phyloP scores from a whole-genome alignment of 2,888 invertebrate species.

The Drosophila ezoana region DNA sequence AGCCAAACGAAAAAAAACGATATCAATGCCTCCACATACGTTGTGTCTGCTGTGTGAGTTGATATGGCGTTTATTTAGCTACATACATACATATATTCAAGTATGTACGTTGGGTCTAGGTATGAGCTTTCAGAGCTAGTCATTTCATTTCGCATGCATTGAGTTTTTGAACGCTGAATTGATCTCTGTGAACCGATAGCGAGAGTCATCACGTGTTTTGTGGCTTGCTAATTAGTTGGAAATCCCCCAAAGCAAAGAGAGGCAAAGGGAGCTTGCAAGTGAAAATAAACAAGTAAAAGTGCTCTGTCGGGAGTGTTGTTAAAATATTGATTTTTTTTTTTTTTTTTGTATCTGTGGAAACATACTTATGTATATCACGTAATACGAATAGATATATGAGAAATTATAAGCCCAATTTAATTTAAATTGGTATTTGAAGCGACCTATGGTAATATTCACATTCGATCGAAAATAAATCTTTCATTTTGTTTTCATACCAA shows the following conservation, averaged over 20 bases:
- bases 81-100: not conserved
- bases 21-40: constrained; percentile 9
- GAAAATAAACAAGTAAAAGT: no score
- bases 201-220: constrained; percentile 69
- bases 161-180: constrained; percentile 26
- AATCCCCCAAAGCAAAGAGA: constrained; percentile 47
- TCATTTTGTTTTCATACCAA: no score
- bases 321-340: no score
- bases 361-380: no score
- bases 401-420: no score
- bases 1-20: constrained; percentile 21
- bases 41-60: constrained; percentile 4
- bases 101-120: not conserved
- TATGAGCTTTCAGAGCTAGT: constrained; percentile 7
- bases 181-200: constrained; percentile 68
- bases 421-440: no score
- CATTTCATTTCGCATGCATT: constrained; percentile 42
- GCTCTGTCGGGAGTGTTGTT: no score
- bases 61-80: not conserved
- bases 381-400: no score
- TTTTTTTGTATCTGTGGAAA: no score
- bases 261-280: not conserved
- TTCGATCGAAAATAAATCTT: no score
- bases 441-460: no score
- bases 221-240: constrained; percentile 58